Base-by-base conservation (phyloP, 2,113 vertebrate genomes). In the Amphiprion percula region DNA sequence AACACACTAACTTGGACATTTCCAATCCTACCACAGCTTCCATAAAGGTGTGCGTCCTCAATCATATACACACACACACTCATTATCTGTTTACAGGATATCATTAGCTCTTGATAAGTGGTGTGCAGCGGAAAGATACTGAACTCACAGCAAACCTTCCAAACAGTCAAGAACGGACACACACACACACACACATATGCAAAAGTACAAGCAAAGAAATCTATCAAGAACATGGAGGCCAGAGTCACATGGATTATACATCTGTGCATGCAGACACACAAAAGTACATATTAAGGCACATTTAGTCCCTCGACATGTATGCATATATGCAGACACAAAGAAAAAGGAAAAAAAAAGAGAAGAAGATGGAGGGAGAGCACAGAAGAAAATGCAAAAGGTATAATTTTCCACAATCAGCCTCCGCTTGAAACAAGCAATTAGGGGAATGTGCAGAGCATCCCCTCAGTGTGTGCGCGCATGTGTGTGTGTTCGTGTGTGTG, bases 391-490 rank as follows among this genome's bases (percentile, higher is more conserved):
- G 80, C 73, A 82, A 89, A 89, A 85, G 83, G 76, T 93, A 89
- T 97, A 98, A 98, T 98, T 98, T 98, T 96, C 96, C 94, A 95
- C 96, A 97, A 97, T 98, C 96, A 98, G 92, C 93, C 94, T 93
- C 92, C 87, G 94, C 94, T 96, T 97, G 96, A 96, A 96, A 95
- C 95, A 96, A 89, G 95, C 96, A 97, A 98, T 98, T 98, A 98
- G 93, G 93, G 90, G 94, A 95, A 94, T 95, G 96, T 96, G 90
- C 84, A 90, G 90, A 91, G 93, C 94, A 94, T 92, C 94, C 88
- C 91, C 93, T 68, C 60, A 11, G 10, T 63, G 58, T 78, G 41
- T 70, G 68, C 73, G 46, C 37, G 44, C 58, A 58, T 67, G 91
- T 90, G 94, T 93, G 21, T 21, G 52, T 82, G 91, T 93, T 76